phyloP scores from a whole-genome alignment of 2,797 vertebrate species.

The Iguana delicatissima region DNA sequence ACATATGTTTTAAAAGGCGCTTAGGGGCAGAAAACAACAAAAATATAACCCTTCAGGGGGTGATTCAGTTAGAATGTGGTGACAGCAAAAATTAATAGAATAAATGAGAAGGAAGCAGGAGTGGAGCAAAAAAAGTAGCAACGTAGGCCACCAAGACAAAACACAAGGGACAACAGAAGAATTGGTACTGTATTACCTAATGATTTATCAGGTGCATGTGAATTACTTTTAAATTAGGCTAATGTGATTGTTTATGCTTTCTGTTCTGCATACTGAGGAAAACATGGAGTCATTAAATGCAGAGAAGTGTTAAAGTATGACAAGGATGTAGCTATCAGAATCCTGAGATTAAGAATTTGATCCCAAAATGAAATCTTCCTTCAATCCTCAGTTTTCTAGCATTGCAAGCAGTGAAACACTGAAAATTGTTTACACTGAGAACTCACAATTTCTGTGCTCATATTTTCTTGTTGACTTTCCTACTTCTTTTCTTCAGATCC shows the following conservation, averaged over 20 bases:
- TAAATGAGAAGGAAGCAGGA: conserved; percentile 40
- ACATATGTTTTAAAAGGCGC: conserved; percentile 45
- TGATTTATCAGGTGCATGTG: conserved; percentile 14
- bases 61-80: conserved; percentile 49
- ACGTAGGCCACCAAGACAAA: conserved; percentile 13
- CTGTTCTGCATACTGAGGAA: neutral
- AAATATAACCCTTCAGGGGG: conserved; percentile 43
- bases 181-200: conserved; percentile 15
- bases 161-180: neutral
- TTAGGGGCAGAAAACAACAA: conserved; percentile 12
- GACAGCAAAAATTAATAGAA: conserved; percentile 56
- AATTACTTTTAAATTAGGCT: conserved; percentile 31
- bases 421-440: too few relatives aligned
- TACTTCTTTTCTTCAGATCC: too few relatives aligned
- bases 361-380: too few relatives aligned
- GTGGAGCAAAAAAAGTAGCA: conserved; percentile 33
- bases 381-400: too few relatives aligned
- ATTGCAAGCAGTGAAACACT: too few relatives aligned
- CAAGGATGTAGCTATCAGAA: too few relatives aligned
- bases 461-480: too few relatives aligned
- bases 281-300: conserved; percentile 22
- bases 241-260: conserved; percentile 6
- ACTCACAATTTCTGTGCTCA: too few relatives aligned
- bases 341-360: too few relatives aligned
- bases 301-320: conserved; percentile 10